Percentiles rank a stretch among this genome's conserved stretches.
phyloP scores from a whole-genome alignment of 2,888 invertebrate species.

The Seira musarum region DNA sequence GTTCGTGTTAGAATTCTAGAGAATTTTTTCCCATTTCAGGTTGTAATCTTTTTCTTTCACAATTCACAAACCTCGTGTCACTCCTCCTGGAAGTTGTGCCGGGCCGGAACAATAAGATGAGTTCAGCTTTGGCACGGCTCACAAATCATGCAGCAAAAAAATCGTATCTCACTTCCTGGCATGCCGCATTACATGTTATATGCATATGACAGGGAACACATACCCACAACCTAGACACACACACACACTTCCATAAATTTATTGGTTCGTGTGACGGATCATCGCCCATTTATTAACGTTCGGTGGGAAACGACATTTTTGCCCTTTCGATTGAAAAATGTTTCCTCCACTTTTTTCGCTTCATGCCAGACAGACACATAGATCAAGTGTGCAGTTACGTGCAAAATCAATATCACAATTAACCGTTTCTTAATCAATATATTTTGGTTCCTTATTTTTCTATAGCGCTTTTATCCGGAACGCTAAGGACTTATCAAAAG shows the following conservation, averaged over 20 bases:
- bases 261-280: slow-evolving; percentile 41
- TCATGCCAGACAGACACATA: no score
- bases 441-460: no score
- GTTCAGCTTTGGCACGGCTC: not conserved
- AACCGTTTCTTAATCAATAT: no score
- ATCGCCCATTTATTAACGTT: slow-evolving; percentile 43
- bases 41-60: no score
- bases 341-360: not conserved
- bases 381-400: no score
- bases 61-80: no score
- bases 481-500: slow-evolving; percentile 90
- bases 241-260: slow-evolving; percentile 35
- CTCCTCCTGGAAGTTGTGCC: no score
- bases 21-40: no score
- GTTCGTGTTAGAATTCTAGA: no score
- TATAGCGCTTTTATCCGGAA: slow-evolving; percentile 91
- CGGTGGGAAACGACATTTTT: not conserved
- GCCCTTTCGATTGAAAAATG: not conserved
- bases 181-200: not conserved
- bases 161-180: slow-evolving; percentile 37
- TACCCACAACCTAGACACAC: not conserved
- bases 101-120: slow-evolving; percentile 18
- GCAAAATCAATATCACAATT: no score
- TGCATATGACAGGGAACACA: not conserved
- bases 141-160: slow-evolving; percentile 54